These are phyloP conservation scores for Fregetta grallaria DNA, from an alignment of 2,113 vertebrate genomes.

Conservation along the genomic window DNA sequence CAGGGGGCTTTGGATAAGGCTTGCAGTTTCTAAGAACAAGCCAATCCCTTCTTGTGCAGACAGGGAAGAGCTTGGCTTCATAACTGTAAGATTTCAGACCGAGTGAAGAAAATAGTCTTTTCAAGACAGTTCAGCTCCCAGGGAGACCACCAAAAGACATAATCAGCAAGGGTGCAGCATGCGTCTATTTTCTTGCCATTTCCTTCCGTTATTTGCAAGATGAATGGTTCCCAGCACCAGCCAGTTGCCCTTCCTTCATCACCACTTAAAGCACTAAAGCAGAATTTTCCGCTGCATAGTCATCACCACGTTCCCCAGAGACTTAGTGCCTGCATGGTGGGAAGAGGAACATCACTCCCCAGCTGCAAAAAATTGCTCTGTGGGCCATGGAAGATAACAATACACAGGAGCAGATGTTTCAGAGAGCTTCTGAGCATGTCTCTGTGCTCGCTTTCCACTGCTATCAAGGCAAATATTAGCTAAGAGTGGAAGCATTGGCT, in stretches of 20 bases:
- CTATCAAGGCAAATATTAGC: background rate
- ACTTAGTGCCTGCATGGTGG: too few species aligned
- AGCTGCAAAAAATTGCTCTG: background rate
- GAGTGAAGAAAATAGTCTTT: background rate
- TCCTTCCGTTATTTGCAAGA: background rate
- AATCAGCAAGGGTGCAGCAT: background rate
- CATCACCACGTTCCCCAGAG: background rate
- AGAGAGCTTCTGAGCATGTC: background rate
- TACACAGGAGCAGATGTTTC: background rate
- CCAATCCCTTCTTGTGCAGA: background rate
- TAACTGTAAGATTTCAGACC: background rate
- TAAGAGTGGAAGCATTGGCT: background rate
- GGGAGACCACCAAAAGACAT: background rate
- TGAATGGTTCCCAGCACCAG: background rate
- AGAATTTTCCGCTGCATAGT: background rate
- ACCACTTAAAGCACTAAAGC: background rate
- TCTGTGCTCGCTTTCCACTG: background rate
- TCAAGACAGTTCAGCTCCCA: background rate
- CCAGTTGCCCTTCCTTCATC: background rate
- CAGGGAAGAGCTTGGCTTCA: background rate
- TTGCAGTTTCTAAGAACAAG: background rate
- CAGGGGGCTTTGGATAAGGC: background rate
- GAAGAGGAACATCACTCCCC: background rate
- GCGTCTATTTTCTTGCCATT: background rate
- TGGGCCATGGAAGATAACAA: background rate